A percentile compares a stretch with the other conserved stretches of the same genome.
Conservation (phyloP, 2,797 vertebrate genomes). For the Lepus oiostolus region DNA sequence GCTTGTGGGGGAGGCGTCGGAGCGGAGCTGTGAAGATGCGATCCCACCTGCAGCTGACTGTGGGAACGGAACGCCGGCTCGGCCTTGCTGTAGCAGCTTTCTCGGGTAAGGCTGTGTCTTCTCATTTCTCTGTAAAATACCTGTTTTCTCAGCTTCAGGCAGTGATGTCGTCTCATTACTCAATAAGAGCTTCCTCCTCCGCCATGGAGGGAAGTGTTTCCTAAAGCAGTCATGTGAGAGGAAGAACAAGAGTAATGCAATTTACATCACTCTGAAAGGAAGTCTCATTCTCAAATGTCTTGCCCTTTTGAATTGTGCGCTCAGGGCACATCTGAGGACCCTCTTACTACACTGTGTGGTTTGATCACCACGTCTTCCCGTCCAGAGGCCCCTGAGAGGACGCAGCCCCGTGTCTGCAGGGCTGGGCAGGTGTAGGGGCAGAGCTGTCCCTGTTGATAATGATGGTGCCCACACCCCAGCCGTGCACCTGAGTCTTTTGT, state of each 20-base stretch:
- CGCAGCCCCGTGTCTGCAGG: too few relatives aligned
- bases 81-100: background rate
- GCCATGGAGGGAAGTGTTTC: background rate
- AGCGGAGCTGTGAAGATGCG: background rate
- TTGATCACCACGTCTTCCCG: background rate
- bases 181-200: background rate
- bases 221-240: constrained; percentile 33
- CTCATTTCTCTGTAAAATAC: constrained; percentile 42
- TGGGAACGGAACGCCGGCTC: constrained; percentile 8
- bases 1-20: background rate
- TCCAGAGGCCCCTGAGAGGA: background rate
- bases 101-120: constrained; percentile 42
- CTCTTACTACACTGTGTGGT: background rate
- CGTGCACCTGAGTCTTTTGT: background rate
- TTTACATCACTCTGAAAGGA: background rate
- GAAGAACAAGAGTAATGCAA: background rate
- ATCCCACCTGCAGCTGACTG: background rate
- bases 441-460: too few relatives aligned
- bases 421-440: too few relatives aligned
- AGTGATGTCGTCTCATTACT: constrained; percentile 2
- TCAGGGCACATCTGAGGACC: background rate
- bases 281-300: background rate
- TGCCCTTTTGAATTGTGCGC: background rate
- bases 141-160: constrained; percentile 1
- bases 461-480: background rate